Evolutionary conservation across 2,113 vertebrate genomes (phyloP).

Genomic region (Protobothrops mucrosquamatus): DNA sequence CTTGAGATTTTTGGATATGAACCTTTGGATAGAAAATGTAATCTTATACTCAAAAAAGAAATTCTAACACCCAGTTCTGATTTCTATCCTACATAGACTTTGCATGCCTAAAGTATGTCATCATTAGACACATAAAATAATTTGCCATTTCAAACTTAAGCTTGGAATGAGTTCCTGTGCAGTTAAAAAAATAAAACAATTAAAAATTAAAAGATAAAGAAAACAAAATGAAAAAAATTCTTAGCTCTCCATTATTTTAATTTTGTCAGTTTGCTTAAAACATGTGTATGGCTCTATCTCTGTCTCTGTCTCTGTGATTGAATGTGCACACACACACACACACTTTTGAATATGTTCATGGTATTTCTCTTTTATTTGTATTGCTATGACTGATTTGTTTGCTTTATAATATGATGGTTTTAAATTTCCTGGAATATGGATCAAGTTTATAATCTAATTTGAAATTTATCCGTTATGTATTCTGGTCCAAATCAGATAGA

Average conservation of each 20-base stretch:
- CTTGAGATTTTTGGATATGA: not conserved
- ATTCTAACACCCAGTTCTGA: not conserved
- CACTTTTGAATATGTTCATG: constrained; percentile 1
- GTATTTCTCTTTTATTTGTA: constrained; percentile 36
- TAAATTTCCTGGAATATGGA: constrained; percentile 42
- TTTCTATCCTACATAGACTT: not conserved
- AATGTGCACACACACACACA: not conserved
- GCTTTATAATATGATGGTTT: constrained; percentile 45
- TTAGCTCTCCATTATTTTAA: constrained; percentile 43
- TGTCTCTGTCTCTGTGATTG: not conserved
- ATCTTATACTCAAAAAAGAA: constrained; percentile 13
- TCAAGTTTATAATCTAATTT: constrained; percentile 42
- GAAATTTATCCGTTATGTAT: constrained; percentile 16
- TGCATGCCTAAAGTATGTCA: constrained; percentile 4
- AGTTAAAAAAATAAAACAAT: constrained; percentile 11
- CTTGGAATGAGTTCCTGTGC: constrained; percentile 10
- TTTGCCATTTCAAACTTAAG: constrained; percentile 25
- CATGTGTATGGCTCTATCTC: constrained; percentile 9
- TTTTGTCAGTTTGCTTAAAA: constrained; percentile 38
- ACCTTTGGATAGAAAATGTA: not conserved
- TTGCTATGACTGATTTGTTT: constrained; percentile 47
- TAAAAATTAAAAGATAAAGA: not conserved
- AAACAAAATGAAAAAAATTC: not conserved
- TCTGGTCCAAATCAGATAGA: constrained; percentile 39
- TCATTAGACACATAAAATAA: not conserved